Evolutionary conservation across 2,888 invertebrate genomes (phyloP).

Genomic region (Tachina grossa): DNA sequence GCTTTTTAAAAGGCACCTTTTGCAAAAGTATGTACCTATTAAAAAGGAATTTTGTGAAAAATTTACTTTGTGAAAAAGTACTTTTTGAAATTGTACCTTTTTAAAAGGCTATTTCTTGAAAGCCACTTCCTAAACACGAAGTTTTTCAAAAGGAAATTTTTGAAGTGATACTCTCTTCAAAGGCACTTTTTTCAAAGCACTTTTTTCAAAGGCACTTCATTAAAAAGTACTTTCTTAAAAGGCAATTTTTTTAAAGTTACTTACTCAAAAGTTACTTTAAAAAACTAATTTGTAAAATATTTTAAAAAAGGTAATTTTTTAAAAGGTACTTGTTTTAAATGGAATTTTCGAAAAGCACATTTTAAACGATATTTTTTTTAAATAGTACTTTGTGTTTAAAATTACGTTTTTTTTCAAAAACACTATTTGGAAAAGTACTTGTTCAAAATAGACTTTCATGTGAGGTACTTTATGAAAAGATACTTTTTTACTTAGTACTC

Average conservation of each 20-base stretch:
- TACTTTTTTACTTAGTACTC: not conserved
- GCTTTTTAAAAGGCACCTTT: not conserved
- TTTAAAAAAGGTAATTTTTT: not conserved
- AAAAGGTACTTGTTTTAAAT: not conserved
- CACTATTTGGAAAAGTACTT: not conserved
- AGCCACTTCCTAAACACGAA: no score
- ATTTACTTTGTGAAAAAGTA: not conserved
- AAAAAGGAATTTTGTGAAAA: not conserved
- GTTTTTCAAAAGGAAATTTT: no score
- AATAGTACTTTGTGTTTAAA: not conserved
- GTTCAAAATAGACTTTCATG: not conserved
- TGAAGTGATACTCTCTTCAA: no score
- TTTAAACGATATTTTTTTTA: not conserved
- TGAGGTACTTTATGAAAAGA: not conserved
- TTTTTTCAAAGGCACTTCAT: no score
- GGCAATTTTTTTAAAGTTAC: no score
- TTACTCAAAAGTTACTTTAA: no score
- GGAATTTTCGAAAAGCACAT: not conserved
- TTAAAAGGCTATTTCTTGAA: no score
- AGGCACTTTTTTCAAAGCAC: no score
- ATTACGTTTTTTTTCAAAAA: not conserved
- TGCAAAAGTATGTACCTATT: not conserved
- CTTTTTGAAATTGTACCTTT: no score
- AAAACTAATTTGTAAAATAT: no score
- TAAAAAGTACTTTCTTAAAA: no score